Evolutionary conservation across 2,888 invertebrate genomes (phyloP), one percentile per base, ranked within the genome.

Genomic region (Heteromyza rotundicornis): DNA sequence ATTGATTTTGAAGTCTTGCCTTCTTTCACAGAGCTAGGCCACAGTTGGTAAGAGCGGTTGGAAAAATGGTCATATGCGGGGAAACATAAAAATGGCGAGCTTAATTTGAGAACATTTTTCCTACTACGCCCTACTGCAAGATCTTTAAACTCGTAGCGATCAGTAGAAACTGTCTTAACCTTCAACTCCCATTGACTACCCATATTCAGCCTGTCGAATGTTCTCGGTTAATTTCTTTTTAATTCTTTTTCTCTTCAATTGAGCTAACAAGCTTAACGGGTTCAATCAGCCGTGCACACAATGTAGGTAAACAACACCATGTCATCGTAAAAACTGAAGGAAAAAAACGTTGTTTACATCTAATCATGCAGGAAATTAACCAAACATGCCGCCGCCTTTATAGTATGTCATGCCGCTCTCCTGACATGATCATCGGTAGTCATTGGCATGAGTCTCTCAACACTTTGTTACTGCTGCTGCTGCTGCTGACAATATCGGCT

Each of bases 321-420:
- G n/a, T n/a, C n/a, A n/a, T n/a, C n/a, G n/a, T n/a, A n/a, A 52
- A 27, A 23, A 16, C 14, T 52, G 10, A 10, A 47, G 20, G 3
- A 47, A 19, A 47, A 47, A 36, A 54, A 19, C 54, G 20, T 36
- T 54, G 54, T 36, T 54, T 36, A 35, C 36, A 36, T 54, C 54
- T 54, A 54, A 54, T 54, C 54, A 54, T 54, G 54, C 54, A 35
- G 20, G 35, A 54, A 54, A 54, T 54, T 54, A 54, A n/a, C 20
- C 36, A 35, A 35, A 20, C 54, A 54, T 36, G 20, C 54, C 54
- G 54, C 36, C 54, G 16, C n/a, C n/a, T n/a, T n/a, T n/a, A n/a
- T n/a, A n/a, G n/a, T n/a, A n/a, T n/a, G n/a, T 36, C 54, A 36
- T 54, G 54, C 20, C 36, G 40, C 35, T 5, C 14, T 19, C n/a